These are phyloP conservation scores for Ammodytes marinus DNA, from an alignment of 2,113 vertebrate species.

Conservation along the genomic window DNA sequence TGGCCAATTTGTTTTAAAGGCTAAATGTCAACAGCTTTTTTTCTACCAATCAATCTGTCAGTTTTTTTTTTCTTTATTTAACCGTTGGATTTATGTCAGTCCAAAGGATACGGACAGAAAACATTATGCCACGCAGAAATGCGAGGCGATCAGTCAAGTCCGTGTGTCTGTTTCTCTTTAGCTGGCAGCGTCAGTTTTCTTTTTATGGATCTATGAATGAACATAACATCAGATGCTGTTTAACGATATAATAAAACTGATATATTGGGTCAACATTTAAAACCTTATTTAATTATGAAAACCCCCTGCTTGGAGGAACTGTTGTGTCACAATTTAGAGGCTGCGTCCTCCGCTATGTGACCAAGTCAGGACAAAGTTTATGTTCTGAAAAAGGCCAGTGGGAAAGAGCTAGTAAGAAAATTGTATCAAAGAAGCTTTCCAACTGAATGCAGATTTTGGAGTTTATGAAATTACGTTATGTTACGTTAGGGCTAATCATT, in stretches of 20 bases:
- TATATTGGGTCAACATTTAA: background rate
- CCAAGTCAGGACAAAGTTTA: too few species aligned
- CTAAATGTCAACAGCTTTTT: background rate
- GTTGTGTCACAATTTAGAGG: background rate
- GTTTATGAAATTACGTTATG: background rate
- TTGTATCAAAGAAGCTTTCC: background rate
- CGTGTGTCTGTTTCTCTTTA: background rate
- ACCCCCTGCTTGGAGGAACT: background rate
- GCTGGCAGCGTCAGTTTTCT: background rate
- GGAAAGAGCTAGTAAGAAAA: background rate
- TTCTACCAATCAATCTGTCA: background rate
- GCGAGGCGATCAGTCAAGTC: background rate
- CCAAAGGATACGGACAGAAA: background rate
- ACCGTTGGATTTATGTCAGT: background rate
- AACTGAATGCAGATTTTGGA: background rate
- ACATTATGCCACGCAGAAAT: background rate
- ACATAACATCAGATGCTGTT: background rate
- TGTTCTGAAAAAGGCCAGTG: too few species aligned
- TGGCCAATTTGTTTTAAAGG: conserved; percentile 16
- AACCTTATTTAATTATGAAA: background rate
- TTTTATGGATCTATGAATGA: background rate
- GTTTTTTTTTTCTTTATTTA: background rate
- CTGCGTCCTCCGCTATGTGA: background rate
- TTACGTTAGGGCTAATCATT: too few species aligned
- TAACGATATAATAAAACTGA: too few species aligned